Base-by-base conservation (phyloP, 2,113 vertebrate genomes). In the Tursiops truncatus region DNA sequence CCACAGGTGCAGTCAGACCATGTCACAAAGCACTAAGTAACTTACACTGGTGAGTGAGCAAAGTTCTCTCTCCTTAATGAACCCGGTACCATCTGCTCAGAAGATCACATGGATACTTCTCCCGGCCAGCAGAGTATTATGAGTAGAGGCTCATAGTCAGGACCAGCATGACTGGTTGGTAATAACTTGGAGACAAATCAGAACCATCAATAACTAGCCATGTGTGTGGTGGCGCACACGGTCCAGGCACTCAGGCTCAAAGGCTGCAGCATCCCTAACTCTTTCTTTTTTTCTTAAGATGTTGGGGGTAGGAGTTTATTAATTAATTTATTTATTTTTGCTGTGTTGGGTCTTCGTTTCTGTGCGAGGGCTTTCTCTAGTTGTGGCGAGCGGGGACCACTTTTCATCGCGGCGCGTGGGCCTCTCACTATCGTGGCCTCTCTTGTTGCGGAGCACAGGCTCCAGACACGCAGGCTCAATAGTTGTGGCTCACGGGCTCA, bases 191-290 rank as follows among this genome's bases (percentile, higher is more conserved):
- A 92, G 79, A 71, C 58, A 8, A 56, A 28, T 31, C 18, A 79
- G 63, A 86, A 73, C 20, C 84, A 58, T 47, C 36, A 31, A 33
- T 20, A 56, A 73, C 17, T 71, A 89, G 67, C 3, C 44, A 56
- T 0, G 0, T 8, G 4, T 17, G 36, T 12, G 20, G 56, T 53
- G 53, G 7, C 26, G 6, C 15, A 41, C 36, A 6, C 4, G 20
- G 36, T 17, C 82, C 8, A 6, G n/a, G 5, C 23, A 41, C 38
- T 81, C 9, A 14, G 63, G n/a, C 53, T 81, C 44, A 26, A 67
- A 41, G n/a, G 33, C 10, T n/a, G 47, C 33, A 71, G 25, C 5
- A 23, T 18, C 20, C 53, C 60, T 36, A 47, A 53, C 50, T 62
- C 50, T 23, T 26, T 56, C 50, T 23, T 21, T 38, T 38, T 38